Base-by-base conservation (phyloP, 2,113 vertebrate genomes). In the Hippoglossus stenolepis region DNA sequence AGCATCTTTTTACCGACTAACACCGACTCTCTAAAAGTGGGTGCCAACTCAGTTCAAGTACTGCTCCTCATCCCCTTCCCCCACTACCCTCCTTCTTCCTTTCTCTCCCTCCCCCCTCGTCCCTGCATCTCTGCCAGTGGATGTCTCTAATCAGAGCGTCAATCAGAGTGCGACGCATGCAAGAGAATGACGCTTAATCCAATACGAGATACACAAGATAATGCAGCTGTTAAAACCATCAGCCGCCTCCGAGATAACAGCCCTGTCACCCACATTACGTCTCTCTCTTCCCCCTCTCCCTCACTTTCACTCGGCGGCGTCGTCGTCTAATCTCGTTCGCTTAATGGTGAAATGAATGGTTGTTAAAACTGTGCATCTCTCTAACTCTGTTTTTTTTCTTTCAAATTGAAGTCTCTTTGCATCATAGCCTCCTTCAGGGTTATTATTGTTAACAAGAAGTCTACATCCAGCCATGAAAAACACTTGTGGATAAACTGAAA, bases 141-240 rank as follows among this genome's bases (percentile, higher is more conserved):
- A 87, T 86, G 83, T 86, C 79, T 93, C 89, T 92, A 89, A 93
- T 93, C 93, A 87, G 75, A 51, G 70, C 75, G 77, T 90, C 91
- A 90, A 92, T 92, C 92, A 91, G 74, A 74, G 74, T 69, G 65
- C 47, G 67, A 47, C 74, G 45, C 65, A 53, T 35, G 74, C 65
- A 84, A 88, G 80, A 91, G 88, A 90, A 87, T 81, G 84, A 83
- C 75, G 85, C 90, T 85, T 87, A 92, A 92, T 90, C 90, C 88
- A 91, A 92, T 87, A 85, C 69, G 78, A 89, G 87, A 84, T 91
- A 84, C 84, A 88, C 71, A 58, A 86, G 92, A 93, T 93, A 91
- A 91, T 86, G 85, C 86, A 92, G 85, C 87, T 89, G 81, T 83
- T 87, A 88, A 90, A 93, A 79, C 84, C 83, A 75, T 90, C 85